Evolutionary conservation across 2,888 invertebrate species (phyloP).

Genomic region (Portevinia maculata): DNA sequence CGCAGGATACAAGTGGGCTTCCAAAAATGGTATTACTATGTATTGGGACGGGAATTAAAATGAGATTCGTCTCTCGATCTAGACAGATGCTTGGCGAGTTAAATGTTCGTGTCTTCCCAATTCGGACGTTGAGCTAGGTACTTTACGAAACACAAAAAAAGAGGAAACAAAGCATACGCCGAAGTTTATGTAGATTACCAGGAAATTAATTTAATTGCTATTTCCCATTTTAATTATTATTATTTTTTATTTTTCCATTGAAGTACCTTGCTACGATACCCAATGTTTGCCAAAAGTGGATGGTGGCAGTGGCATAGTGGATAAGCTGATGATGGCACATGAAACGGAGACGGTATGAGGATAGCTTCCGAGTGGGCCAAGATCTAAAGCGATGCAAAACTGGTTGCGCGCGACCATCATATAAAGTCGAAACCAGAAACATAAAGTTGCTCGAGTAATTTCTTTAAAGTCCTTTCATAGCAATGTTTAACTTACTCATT

Average conservation of each 20-base stretch:
- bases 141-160: not conserved
- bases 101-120: slow-evolving; percentile 26
- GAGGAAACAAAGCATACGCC: slow-evolving; percentile 24
- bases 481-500: too few species aligned
- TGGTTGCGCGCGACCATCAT: too few species aligned
- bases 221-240: slow-evolving; percentile 54
- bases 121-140: slow-evolving; percentile 20
- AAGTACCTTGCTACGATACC: too few species aligned
- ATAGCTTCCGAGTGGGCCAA: too few species aligned
- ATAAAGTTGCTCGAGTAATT: too few species aligned
- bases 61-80: slow-evolving; percentile 40
- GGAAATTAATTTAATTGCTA: slow-evolving; percentile 63
- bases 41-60: slow-evolving; percentile 52
- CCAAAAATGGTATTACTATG: slow-evolving; percentile 27
- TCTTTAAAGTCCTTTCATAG: too few species aligned
- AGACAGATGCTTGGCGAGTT: not conserved
- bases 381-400: too few species aligned
- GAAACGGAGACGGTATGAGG: too few species aligned
- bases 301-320: too few species aligned
- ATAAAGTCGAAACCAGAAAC: too few species aligned
- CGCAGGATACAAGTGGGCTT: slow-evolving; percentile 20
- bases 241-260: not conserved
- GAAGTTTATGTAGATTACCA: slow-evolving; percentile 57
- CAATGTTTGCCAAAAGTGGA: too few species aligned
- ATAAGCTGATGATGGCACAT: too few species aligned